These are phyloP conservation scores for Eupeodes corollae DNA, from an alignment of 1,140 invertebrate genomes.

Conservation along the genomic window DNA sequence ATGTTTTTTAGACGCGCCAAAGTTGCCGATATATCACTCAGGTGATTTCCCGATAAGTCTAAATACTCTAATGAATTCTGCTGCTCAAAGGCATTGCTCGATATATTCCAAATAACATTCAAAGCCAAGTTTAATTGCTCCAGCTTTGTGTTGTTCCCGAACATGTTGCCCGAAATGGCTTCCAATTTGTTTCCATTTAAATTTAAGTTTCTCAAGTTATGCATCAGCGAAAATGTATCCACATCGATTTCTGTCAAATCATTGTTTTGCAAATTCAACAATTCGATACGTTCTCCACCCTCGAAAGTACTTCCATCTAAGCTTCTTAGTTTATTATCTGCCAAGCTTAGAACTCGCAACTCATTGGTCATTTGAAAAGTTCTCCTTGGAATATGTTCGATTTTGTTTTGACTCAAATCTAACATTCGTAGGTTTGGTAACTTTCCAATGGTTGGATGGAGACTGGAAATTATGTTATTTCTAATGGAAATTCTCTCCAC, in stretches of 20 bases:
- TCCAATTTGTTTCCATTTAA: conserved; percentile 66
- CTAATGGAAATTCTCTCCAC: conserved; percentile 66
- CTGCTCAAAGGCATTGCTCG: conserved; percentile 49
- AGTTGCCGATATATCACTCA: conserved; percentile 58
- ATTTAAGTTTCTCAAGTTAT: conserved; percentile 54
- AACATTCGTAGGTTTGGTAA: conserved; percentile 57
- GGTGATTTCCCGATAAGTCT: conserved; percentile 65
- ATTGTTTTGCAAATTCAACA: conserved; percentile 67
- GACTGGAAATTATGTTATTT: conserved; percentile 56
- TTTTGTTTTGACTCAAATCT: conserved; percentile 65
- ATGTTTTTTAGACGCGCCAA: conserved; percentile 55
- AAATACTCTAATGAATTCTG: conserved; percentile 58
- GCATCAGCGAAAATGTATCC: conserved; percentile 51
- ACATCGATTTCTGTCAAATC: conserved; percentile 54
- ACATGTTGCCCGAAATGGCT: conserved; percentile 51
- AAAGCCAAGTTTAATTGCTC: conserved; percentile 61
- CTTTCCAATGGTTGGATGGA: conserved; percentile 51
- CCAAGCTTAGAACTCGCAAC: conserved; percentile 60
- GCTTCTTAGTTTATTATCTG: conserved; percentile 61
- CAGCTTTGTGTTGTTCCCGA: conserved; percentile 52
- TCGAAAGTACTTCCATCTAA: conserved; percentile 58
- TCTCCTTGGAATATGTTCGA: conserved; percentile 56
- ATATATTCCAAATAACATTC: conserved; percentile 62
- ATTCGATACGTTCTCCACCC: conserved; percentile 58
- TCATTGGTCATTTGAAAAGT: conserved; percentile 54